phyloP scores from a whole-genome alignment of 2,113 vertebrate species.

The Regulus satrapa region DNA sequence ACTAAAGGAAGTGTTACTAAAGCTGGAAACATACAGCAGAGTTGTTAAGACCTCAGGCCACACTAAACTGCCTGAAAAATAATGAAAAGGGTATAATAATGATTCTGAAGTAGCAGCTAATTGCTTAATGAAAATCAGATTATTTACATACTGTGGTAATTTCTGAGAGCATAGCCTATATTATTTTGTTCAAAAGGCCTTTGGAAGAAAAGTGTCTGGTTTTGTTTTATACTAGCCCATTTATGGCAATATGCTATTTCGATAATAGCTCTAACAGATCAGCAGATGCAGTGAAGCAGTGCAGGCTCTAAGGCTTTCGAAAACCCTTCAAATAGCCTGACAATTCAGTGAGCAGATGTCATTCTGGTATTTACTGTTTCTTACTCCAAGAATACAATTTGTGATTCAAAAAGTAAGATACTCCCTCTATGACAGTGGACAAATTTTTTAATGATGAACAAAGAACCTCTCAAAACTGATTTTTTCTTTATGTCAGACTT shows the following conservation, averaged over 20 bases:
- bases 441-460: background rate
- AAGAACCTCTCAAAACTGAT: background rate
- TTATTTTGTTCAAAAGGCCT: background rate
- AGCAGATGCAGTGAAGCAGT: background rate
- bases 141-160: background rate
- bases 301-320: background rate
- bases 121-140: constrained; percentile 26
- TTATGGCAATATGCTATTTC: background rate
- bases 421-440: background rate
- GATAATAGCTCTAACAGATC: background rate
- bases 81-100: constrained; percentile 28
- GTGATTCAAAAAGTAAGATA: background rate
- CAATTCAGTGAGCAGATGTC: background rate
- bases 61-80: constrained; percentile 13
- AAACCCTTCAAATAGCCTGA: background rate
- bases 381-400: background rate
- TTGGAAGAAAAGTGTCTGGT: background rate
- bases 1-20: background rate
- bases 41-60: constrained; percentile 43
- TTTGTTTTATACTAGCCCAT: background rate
- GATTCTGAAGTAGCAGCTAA: background rate
- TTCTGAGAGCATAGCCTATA: background rate
- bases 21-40: constrained; percentile 12
- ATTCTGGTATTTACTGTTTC: background rate
- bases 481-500: background rate